A percentile compares a stretch with the other conserved stretches of the same genome.
Evolutionary conservation across 1,140 invertebrate species (phyloP).

Genomic region (Hydropsyche tenuis): DNA sequence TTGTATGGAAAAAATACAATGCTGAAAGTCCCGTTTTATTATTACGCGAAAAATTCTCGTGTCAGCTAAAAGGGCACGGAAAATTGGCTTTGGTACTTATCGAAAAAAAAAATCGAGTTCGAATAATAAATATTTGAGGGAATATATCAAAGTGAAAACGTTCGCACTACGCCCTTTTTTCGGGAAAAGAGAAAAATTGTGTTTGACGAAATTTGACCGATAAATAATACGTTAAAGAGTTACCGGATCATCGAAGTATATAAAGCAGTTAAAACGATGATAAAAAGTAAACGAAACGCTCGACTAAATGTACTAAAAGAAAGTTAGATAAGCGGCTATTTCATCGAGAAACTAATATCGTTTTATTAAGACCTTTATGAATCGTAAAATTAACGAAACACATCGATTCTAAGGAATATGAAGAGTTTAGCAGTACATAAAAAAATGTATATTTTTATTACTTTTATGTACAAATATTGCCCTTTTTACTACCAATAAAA

Average conservation of each 20-base stretch:
- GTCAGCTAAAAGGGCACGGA: background rate
- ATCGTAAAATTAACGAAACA: conserved; percentile 9
- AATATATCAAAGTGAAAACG: background rate
- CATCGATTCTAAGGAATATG: background rate
- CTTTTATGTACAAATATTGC: background rate
- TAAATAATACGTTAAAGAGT: no score
- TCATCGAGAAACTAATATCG: no score
- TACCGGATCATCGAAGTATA: no score
- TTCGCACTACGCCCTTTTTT: background rate
- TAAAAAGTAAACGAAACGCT: no score
- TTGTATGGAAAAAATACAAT: background rate
- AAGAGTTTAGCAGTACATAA: background rate
- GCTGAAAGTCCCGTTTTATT: background rate
- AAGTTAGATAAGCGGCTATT: no score
- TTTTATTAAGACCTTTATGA: background rate
- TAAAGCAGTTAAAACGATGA: no score
- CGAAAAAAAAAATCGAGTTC: background rate
- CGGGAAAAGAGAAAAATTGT: no score
- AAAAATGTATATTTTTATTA: conserved; percentile 2
- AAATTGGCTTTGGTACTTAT: conserved; percentile 1
- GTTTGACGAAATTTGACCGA: no score
- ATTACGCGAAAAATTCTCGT: conserved; percentile 7
- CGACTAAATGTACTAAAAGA: no score
- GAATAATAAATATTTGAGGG: conserved; percentile 2
- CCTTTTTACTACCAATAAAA: conserved; percentile 5